phyloP scores from a whole-genome alignment of 1,140 invertebrate species.

The Ooceraea biroi region DNA sequence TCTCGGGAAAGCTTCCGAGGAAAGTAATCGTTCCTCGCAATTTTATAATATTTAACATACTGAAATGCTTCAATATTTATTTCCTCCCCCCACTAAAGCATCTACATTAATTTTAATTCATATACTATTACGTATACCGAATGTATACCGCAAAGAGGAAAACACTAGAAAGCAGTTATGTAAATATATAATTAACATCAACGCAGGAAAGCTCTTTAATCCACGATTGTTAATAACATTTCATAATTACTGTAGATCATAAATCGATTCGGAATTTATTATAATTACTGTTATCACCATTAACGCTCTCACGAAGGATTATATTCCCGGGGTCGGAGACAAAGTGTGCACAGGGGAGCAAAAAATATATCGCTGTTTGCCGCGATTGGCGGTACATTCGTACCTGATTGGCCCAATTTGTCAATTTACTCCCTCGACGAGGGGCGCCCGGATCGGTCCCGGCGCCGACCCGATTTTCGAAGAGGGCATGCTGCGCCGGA shows the following conservation, averaged over 20 bases:
- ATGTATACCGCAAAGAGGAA: no score
- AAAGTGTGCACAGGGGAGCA: slow-evolving; percentile 18
- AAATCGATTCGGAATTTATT: background rate
- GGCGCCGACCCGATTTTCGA: slow-evolving; percentile 59
- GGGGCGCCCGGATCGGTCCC: slow-evolving; percentile 22
- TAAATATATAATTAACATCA: background rate
- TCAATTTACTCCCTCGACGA: slow-evolving; percentile 57
- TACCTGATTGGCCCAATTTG: slow-evolving; percentile 63
- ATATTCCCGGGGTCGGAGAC: slow-evolving; percentile 11
- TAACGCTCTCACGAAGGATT: slow-evolving; percentile 9
- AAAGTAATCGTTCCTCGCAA: no score
- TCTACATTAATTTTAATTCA: no score
- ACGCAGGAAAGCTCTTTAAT: background rate
- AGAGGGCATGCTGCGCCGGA: slow-evolving; percentile 57
- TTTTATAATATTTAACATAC: no score
- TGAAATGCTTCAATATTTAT: no score
- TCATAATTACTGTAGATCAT: background rate
- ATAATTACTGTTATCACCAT: slow-evolving; percentile 14
- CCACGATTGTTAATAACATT: background rate
- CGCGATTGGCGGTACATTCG: slow-evolving; percentile 44
- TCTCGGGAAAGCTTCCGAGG: background rate
- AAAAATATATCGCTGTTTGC: slow-evolving; percentile 48
- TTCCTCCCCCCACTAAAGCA: no score
- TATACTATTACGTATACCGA: no score
- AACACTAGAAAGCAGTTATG: no score